Base-by-base conservation (phyloP, 2,797 vertebrate genomes). In the Lithobates sylvaticus region DNA sequence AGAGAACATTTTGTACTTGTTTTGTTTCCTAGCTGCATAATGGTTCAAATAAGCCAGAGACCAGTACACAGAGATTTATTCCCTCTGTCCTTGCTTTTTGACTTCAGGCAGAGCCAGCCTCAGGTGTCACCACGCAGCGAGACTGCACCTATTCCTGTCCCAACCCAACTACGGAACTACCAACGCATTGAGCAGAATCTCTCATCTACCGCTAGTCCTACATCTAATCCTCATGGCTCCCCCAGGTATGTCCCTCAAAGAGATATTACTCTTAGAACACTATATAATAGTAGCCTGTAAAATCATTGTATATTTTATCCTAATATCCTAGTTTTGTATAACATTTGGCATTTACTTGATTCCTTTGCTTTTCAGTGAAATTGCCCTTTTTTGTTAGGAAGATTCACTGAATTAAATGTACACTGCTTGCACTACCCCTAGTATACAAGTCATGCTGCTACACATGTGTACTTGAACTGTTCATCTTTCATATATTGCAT, bases 161-260 rank as follows among this genome's bases (percentile, higher is more conserved):
- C 97, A 81, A 99, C 97, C 1, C 98, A 99, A 92, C 95, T 99
- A 9, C 96, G 96, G 87, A 99, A 99, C 91, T 99, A 99, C 88
- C 98, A 99, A 90, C 97, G 97, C 88, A 98, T 99, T 74, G 98
- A 99, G 47, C 98, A 99, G 94, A 97, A 99, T 91, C 97, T 99
- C 34, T 97, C 95, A 77, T 97, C 97, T 87, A 96, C 96, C 84
- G 97, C 96, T 92, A 97, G 95, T 93, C 97, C 97, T 0, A 93
- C 92, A 29, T 91, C 96, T 75, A 96, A 96, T 10, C 92, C 95
- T 29, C 97, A 96, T 81, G 94, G 96, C 83, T 98, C 97, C 34
- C 97, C 97, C 76, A 97, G 97, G 98, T 99, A 94, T 95, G 93
- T 27, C 69, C 36, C n/a, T 39, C 23, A 29, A 26, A 16, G 16